Base-by-base conservation (phyloP, 2,888 invertebrate genomes). In the Agrilus mali region DNA sequence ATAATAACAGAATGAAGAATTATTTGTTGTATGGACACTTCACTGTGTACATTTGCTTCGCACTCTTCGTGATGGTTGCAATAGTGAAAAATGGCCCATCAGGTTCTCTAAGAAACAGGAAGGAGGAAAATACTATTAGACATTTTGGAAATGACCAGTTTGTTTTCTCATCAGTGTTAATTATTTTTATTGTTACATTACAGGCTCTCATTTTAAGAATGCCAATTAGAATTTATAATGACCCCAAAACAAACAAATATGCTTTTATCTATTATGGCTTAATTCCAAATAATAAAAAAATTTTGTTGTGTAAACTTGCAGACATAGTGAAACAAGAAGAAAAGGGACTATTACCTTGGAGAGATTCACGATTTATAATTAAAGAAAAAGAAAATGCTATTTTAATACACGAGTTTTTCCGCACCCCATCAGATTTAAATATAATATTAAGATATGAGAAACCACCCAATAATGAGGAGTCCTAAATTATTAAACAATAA, bases 171-270 rank as follows among this genome's bases (percentile, higher is more conserved):
- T 16, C 45, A 16, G 40, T 41, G n/a, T 56, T 64, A 44, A 13
- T 58, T 12, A 14, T 46, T 7, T 14, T 59, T 10, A 49, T 54
- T 38, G 49, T 56, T 15, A 33, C 53, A 6, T 40, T 60, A 27
- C 56, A 59, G 44, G 2, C 55, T 4, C 31, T 61, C 16, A 41
- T 61, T 8, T 41, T 47, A 3, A 55, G 52, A 47, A 53, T 57
- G 50, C 66, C 67, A 7, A 39, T 64, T 12, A 52, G 67, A 42
- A 61, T 67, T 44, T 67, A 67, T 49, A 56, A 58, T 44, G 50
- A 54, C 42, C 50, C 54, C 13, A 50, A 51, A 40, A 55, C 48
- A 16, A 47, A 56, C 33, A 52, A 57, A 44, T 66, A 66, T 48
- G 53, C 59, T 31, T 53, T 58, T 32, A 49, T 65, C n/a, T 53